phyloP scores from a whole-genome alignment of 1,140 invertebrate species.

The Radopholus similis region DNA sequence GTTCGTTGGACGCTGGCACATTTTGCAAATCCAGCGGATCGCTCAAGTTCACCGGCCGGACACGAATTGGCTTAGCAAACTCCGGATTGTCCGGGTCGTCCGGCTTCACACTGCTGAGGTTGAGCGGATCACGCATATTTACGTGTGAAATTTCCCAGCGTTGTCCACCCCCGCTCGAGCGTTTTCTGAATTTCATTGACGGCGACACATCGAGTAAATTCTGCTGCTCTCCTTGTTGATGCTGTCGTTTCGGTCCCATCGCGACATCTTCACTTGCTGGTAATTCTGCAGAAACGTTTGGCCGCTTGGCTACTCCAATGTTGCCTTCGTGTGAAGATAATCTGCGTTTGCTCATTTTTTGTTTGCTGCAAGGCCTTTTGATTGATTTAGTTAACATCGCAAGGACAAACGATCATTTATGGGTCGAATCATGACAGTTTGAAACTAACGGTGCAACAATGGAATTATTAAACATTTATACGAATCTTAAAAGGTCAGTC shows the following conservation, averaged over 20 bases:
- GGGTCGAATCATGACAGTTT: no score
- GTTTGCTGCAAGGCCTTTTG: not conserved
- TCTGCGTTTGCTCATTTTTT: not conserved
- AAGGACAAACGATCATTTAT: no score
- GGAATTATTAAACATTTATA: no score
- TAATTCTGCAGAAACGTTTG: not conserved
- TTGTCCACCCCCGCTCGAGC: not conserved
- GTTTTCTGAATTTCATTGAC: not conserved
- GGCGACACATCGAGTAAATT: no score
- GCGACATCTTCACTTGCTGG: not conserved
- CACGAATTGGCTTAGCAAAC: not conserved
- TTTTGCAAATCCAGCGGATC: conserved; percentile 39
- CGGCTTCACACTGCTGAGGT: conserved; percentile 5
- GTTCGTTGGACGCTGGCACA: not conserved
- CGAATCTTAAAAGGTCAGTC: no score
- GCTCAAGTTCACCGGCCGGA: conserved; percentile 5
- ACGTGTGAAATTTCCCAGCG: no score
- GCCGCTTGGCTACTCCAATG: not conserved
- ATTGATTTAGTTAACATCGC: no score
- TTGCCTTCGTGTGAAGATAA: not conserved
- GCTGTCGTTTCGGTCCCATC: not conserved
- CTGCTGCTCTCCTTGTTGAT: no score
- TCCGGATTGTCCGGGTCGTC: not conserved
- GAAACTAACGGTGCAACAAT: no score
- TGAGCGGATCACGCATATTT: conserved; percentile 20